Evolutionary conservation across 2,888 invertebrate genomes (phyloP), one percentile per base, ranked within the genome.

Genomic region (Priocnemis perturbator): DNA sequence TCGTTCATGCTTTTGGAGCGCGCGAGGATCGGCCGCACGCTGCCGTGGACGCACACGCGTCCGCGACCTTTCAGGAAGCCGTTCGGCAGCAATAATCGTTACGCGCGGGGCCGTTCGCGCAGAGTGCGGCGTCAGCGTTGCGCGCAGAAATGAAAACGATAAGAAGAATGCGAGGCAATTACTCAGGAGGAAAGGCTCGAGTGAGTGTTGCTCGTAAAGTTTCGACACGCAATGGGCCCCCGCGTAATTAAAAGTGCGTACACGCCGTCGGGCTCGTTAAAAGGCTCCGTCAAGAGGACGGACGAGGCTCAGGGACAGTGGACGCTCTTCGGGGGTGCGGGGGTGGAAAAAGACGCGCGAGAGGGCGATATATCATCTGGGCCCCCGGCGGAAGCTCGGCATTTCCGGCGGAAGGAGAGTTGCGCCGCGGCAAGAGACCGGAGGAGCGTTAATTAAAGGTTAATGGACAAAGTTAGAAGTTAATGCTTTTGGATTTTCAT

Each of bases 161-260:
- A 55, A 37, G 53, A 14, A 53, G 61, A 55, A 23, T 17, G 58
- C n/a, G 30, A 61, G 48, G 21, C 21, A 57, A 60, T 77, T 74
- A 69, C 57, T 58, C 62, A 3, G 47, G 9, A 55, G 55, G 48
- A 61, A 69, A 50, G 17, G 50, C n/a, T 17, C 50, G 19, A 14
- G 17, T 17, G 56, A 55, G 64, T 9, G 30, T 4, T 20, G n/a
- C 44, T 69, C 66, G 68, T 71, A 77, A 76, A 74, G 26, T 64
- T 67, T 56, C 60, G 55, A 62, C 66, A 67, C 57, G 67, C 67
- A 48, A 50, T 61, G 50, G 64, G 53, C 67, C 55, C 37, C 19
- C 11, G 50, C 50, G 50, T 68, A 76, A 76, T 76, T 77, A 71
- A 74, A 78, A 74, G 64, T 68, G 78, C 64, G 68, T 77, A 47